Evolutionary conservation across 2,113 vertebrate genomes (phyloP), one percentile per base, ranked within the genome.

Genomic region (Microtus ochrogaster): DNA sequence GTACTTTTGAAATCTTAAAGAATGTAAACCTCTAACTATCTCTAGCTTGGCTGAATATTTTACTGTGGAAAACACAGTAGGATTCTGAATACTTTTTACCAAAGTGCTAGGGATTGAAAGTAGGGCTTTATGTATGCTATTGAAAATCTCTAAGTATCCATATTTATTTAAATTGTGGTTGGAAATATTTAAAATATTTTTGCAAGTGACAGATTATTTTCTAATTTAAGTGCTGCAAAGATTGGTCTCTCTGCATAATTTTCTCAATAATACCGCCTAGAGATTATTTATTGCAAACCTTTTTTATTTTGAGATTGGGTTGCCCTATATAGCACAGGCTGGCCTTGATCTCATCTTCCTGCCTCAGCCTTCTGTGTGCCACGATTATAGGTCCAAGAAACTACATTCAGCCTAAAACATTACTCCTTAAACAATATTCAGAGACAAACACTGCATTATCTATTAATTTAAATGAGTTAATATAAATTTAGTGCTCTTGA

Each of bases 261-360:
- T 92, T 97, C 66, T 91, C 94, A 89, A 93, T 89, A 70, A 95
- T 11, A 78, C 85, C n/a, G 12, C 14, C 41, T 92, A 92, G 33
- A 95, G 49, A 81, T 96, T 74, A 91, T 30, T 91, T 89, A 78
- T 36, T 96, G 36, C 63, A 72, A 86, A 92, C 70, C 13, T 73
- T 3, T 76, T 87, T 52, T 70, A 49, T 88, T 73, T 73, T 52
- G 68, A 74, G 4, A 41, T 55, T 73, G 49, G 68, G 47, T 16
- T 52, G 22, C 21, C 28, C 33, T 87, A 16, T 17, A 11, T 7
- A 52, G 47, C 22, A 49, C 6, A 88, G 66, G 68, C 36, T 89
- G 49, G 4, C n/a, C 49, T 89, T 28, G 49, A 73, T 39, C 14
- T 58, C 17, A 12, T 74, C 49, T 6, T 74, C 86, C 68, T 58